Evolutionary conservation across 2,888 invertebrate genomes (phyloP), one percentile per base, ranked within the genome.

Genomic region (Ypsolopha scabrella): DNA sequence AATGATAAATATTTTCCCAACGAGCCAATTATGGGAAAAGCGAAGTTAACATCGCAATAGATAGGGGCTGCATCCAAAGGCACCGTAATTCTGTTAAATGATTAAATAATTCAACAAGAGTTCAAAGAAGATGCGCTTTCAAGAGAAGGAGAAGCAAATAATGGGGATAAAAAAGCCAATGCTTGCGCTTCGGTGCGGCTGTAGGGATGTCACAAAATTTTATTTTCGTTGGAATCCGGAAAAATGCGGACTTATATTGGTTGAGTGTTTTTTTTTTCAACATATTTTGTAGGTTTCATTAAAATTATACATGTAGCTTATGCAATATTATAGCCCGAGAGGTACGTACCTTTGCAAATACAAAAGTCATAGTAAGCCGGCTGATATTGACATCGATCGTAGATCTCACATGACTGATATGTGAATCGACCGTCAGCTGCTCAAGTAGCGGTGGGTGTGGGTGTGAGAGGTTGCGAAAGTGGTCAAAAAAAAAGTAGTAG

Each of bases 81-180:
- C 64, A 68, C 67, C 68, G 76, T 83, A 78, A 82, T 85, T 83
- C 78, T 80, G 81, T 85, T 82, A 83, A 79, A 81, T 74, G 77
- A 81, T 83, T 85, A 81, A 82, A 83, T 83, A 83, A 81, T 82
- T 79, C 78, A 75, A 68, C 65, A 65, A 24, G 67, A 80, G 75
- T 81, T 85, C 82, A 85, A 85, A 85, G 80, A 75, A 77, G 78
- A 82, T 81, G 80, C 76, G 76, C 80, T 78, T 81, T 75, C 72
- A 72, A 62, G 24, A 24, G 70, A 78, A 81, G 81, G 79, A 71
- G 78, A 75, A 75, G 74, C 75, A 80, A 80, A 82, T 75, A 78
- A 67, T 73, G 66, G 70, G 73, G 69, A 68, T 70, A 70, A 73
- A 70, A 75, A 73, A 74, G 62, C 67, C 63, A 57, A 64, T 75